Conservation (phyloP, 2,113 vertebrate genomes). For the Leptocoma aspasia region DNA sequence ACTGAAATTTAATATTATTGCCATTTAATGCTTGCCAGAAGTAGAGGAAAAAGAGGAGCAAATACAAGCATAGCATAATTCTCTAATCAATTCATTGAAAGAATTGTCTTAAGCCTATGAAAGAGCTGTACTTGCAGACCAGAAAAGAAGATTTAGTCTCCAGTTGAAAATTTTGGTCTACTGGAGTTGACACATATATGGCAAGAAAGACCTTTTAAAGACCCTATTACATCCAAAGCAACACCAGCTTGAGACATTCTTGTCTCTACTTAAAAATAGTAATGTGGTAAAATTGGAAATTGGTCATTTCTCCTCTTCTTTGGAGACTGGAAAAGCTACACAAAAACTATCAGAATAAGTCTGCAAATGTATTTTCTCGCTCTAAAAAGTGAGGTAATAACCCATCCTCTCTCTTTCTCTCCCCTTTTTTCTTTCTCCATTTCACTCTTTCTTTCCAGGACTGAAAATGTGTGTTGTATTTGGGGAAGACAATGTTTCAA, state of each 20-base stretch:
- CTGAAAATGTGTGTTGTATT: neutral
- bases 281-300: neutral
- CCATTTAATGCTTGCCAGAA: neutral
- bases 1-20: neutral
- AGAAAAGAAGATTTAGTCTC: neutral
- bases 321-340: neutral
- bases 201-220: neutral
- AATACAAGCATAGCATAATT: neutral
- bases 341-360: neutral
- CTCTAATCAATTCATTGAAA: neutral
- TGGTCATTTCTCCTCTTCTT: neutral
- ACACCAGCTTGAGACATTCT: neutral
- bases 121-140: neutral
- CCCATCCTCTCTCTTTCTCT: too few relatives aligned
- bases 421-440: neutral
- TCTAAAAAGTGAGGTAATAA: neutral
- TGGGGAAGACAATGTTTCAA: neutral
- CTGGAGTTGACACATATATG: neutral
- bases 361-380: neutral
- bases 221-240: neutral
- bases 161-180: neutral
- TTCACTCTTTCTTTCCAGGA: neutral
- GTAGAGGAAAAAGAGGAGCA: neutral
- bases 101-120: neutral
- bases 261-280: neutral